These are phyloP conservation scores for Hybos culiciformis DNA, from an alignment of 2,888 invertebrate genomes.

Conservation along the genomic window DNA sequence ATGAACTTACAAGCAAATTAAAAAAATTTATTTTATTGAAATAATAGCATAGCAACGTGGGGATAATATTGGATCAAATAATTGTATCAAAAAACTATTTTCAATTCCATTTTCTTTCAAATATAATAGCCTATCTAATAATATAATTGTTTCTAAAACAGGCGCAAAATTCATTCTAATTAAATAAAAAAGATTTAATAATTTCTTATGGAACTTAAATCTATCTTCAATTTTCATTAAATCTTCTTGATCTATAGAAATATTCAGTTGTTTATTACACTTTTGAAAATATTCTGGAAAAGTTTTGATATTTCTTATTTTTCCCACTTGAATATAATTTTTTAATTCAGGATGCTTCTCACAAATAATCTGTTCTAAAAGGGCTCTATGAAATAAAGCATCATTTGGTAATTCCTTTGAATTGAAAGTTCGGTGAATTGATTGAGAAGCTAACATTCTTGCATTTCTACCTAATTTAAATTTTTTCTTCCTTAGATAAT, in stretches of 20 bases:
- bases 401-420: conserved; percentile 43
- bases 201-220: conserved; percentile 38
- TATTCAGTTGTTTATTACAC: conserved; percentile 48
- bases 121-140: conserved; percentile 68
- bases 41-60: conserved; percentile 70
- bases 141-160: conserved; percentile 64
- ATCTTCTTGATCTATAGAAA: conserved; percentile 27
- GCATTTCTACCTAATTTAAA: conserved; percentile 56
- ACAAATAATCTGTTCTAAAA: conserved; percentile 51
- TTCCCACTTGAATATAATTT: conserved; percentile 44
- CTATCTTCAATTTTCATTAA: conserved; percentile 34
- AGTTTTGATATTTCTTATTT: conserved; percentile 44
- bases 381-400: conserved; percentile 60
- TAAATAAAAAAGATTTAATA: conserved; percentile 62
- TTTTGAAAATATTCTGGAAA: conserved; percentile 57
- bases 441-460: conserved; percentile 75
- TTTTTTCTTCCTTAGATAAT: conserved; percentile 39
- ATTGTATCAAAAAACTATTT: conserved; percentile 50
- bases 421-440: conserved; percentile 52
- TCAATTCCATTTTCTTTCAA: conserved; percentile 49
- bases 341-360: conserved; percentile 32
- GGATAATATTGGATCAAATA: conserved; percentile 74
- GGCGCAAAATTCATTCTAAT: conserved; percentile 64
- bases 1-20: not conserved
- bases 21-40: conserved; percentile 43